Evolutionary conservation across 2,797 vertebrate genomes (phyloP).

Genomic region (Peromyscus aztecus): DNA sequence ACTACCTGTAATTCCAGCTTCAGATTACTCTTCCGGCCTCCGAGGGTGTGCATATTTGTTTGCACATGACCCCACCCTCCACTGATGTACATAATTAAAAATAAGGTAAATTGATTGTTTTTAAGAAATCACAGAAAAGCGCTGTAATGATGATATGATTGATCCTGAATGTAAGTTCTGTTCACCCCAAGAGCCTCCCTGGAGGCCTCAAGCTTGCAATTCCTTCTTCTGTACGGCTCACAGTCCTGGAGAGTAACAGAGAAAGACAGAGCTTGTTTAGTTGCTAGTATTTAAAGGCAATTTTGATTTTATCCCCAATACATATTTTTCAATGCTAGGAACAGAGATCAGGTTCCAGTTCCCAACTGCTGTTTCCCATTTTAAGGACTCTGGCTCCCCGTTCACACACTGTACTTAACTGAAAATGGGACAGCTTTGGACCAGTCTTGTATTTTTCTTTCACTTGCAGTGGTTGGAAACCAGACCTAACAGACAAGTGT

Average conservation of each 20-base stretch:
- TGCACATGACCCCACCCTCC: neutral
- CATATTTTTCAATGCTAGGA: no score
- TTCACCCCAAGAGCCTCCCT: neutral
- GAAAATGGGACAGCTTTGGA: neutral
- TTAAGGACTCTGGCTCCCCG: no score
- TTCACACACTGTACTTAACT: conserved; percentile 93
- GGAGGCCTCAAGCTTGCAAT: neutral
- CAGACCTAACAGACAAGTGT: conserved; percentile 97
- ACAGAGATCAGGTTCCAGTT: no score
- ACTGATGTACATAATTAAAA: neutral
- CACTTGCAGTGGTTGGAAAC: conserved; percentile 96
- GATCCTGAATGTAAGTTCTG: neutral
- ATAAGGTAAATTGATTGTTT: neutral
- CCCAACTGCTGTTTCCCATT: no score
- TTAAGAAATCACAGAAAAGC: conserved; percentile 29
- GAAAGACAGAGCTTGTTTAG: conserved; percentile 55
- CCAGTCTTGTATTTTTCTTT: conserved; percentile 35
- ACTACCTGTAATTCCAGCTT: neutral
- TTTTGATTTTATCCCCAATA: conserved; percentile 63
- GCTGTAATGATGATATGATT: neutral
- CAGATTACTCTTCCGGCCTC: neutral
- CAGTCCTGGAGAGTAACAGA: neutral
- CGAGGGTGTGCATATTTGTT: neutral
- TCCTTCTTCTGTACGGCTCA: neutral
- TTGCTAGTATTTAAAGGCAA: conserved; percentile 58